A percentile compares a stretch with the other conserved stretches of the same genome.
Evolutionary conservation across 2,888 invertebrate species (phyloP).

Genomic region (Drosophila phalerata): DNA sequence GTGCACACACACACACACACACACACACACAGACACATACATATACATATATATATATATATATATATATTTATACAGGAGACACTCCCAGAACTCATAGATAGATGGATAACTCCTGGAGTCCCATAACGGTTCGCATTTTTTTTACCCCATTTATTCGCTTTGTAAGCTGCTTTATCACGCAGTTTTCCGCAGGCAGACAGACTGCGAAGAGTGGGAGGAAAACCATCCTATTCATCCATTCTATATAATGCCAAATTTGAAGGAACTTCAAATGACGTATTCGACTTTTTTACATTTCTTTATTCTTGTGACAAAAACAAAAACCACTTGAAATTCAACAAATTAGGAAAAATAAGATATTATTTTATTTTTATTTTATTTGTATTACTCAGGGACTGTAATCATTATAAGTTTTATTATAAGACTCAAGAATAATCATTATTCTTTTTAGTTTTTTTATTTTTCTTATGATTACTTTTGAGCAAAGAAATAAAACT

Average conservation of each 20-base stretch:
- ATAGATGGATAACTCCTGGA: conserved; percentile 1
- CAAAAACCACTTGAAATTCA: too few species aligned
- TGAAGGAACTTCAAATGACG: neutral
- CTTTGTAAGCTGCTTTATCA: conserved; percentile 7
- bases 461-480: too few species aligned
- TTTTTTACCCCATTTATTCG: neutral
- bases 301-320: too few species aligned
- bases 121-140: neutral
- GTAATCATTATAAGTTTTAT: too few species aligned
- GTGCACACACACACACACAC: conserved; percentile 7
- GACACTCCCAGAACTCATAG: neutral
- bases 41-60: neutral
- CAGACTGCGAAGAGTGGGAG: neutral
- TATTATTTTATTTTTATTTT: too few species aligned
- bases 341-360: too few species aligned
- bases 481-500: too few species aligned
- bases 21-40: neutral
- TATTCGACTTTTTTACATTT: too few species aligned
- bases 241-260: neutral
- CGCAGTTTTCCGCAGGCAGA: neutral
- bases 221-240: neutral
- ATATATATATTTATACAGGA: neutral
- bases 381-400: too few species aligned
- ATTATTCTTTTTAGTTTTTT: too few species aligned
- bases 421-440: too few species aligned